Conservation (phyloP, 2,113 vertebrate species). For the Laticauda colubrina region DNA sequence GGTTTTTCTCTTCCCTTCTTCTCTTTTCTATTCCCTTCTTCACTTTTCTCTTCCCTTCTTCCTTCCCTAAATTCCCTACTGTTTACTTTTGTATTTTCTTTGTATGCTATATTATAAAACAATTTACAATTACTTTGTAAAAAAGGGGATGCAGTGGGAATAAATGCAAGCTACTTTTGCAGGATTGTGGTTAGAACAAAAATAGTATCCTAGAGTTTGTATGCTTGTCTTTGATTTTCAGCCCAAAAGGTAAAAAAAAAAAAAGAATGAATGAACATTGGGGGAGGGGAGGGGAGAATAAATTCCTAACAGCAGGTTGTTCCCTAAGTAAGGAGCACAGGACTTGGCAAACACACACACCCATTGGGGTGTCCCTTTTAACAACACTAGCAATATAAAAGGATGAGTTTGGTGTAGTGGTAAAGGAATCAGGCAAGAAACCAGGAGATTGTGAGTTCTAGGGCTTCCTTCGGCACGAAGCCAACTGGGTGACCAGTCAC, state of each 20-base stretch:
- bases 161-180: neutral
- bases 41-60: no score
- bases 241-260: neutral
- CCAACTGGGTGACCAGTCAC: neutral
- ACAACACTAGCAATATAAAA: neutral
- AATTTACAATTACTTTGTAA: no score
- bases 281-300: neutral
- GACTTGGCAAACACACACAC: neutral
- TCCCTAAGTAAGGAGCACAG: neutral
- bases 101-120: no score
- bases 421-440: neutral
- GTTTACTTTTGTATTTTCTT: no score
- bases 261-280: neutral
- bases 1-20: no score
- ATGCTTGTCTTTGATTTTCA: neutral
- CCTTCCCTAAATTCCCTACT: no score
- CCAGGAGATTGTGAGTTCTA: neutral
- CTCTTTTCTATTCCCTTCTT: no score
- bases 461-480: neutral
- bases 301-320: neutral
- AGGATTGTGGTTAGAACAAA: neutral
- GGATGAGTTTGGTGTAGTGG: neutral
- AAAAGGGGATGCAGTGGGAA: neutral
- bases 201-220: neutral
- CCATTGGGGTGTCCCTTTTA: neutral